Evolutionary conservation across 1,140 invertebrate genomes (phyloP).

Genomic region (Penaeus vannamei): DNA sequence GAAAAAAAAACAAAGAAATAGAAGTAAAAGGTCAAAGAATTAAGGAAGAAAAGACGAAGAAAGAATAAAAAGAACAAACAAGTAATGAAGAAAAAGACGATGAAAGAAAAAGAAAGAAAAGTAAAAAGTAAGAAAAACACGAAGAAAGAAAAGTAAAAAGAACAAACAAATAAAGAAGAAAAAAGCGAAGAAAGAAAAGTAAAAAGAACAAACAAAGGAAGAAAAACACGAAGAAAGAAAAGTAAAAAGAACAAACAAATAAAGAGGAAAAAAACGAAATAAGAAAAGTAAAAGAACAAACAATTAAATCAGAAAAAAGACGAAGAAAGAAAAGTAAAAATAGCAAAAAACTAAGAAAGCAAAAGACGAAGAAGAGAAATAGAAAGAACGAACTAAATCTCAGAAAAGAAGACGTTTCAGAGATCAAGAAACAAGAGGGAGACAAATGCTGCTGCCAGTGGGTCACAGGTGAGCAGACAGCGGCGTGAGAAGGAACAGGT

Average conservation of each 20-base stretch:
- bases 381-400: not conserved
- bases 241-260: not conserved
- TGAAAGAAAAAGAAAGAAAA: not conserved
- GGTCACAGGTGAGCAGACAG: too few relatives aligned
- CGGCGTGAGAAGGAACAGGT: too few relatives aligned
- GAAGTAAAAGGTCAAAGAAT: too few relatives aligned
- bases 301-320: too few relatives aligned
- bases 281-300: too few relatives aligned
- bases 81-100: not conserved
- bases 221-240: not conserved
- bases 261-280: too few relatives aligned
- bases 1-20: too few relatives aligned
- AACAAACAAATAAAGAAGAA: not conserved
- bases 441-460: too few relatives aligned
- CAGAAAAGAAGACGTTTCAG: too few relatives aligned
- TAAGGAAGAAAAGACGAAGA: not conserved
- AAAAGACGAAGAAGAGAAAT: not conserved
- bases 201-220: not conserved
- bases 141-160: too few relatives aligned
- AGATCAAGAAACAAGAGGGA: too few relatives aligned
- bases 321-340: not conserved
- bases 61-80: not conserved
- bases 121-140: too few relatives aligned
- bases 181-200: not conserved
- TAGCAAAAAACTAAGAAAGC: not conserved